These are phyloP conservation scores for Hydropsyche betteni DNA, from an alignment of 2,888 invertebrate genomes.

Conservation along the genomic window DNA sequence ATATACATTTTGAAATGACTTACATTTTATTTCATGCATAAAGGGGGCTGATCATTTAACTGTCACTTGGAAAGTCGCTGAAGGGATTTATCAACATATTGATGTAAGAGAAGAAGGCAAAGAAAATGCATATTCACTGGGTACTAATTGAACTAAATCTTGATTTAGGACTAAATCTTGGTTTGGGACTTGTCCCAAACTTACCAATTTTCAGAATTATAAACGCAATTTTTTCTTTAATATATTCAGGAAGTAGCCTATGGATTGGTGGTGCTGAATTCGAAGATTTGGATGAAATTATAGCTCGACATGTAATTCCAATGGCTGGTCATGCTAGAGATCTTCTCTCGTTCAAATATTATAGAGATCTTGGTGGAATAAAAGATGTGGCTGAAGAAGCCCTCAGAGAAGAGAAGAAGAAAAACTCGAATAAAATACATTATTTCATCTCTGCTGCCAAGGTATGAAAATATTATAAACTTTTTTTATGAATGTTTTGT, in stretches of 20 bases:
- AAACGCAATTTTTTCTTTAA: not conserved
- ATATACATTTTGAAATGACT: too few relatives aligned
- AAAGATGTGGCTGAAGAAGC: conserved; percentile 89
- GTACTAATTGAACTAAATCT: conserved; percentile 56
- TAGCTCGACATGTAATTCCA: conserved; percentile 94
- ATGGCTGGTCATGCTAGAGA: conserved; percentile 96
- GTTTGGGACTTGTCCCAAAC: too few relatives aligned
- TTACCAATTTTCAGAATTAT: not conserved
- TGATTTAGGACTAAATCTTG: too few relatives aligned
- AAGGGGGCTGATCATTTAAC: conserved; percentile 93
- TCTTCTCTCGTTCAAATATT: conserved; percentile 90
- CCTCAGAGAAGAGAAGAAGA: conserved; percentile 87
- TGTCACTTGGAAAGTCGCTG: conserved; percentile 98
- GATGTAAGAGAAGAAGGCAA: conserved; percentile 96
- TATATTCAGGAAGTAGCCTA: conserved; percentile 66
- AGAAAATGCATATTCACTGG: conserved; percentile 94
- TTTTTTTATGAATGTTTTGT: not conserved
- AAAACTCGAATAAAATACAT: conserved; percentile 87
- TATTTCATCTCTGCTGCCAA: conserved; percentile 86
- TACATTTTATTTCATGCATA: conserved; percentile 40
- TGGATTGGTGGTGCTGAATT: conserved; percentile 93
- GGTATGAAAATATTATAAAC: conserved; percentile 32
- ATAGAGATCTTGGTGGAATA: conserved; percentile 79
- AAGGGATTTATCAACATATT: conserved; percentile 94
- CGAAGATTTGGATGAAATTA: conserved; percentile 99